Conservation (phyloP, 2,888 invertebrate species). For the Phortica magna region DNA sequence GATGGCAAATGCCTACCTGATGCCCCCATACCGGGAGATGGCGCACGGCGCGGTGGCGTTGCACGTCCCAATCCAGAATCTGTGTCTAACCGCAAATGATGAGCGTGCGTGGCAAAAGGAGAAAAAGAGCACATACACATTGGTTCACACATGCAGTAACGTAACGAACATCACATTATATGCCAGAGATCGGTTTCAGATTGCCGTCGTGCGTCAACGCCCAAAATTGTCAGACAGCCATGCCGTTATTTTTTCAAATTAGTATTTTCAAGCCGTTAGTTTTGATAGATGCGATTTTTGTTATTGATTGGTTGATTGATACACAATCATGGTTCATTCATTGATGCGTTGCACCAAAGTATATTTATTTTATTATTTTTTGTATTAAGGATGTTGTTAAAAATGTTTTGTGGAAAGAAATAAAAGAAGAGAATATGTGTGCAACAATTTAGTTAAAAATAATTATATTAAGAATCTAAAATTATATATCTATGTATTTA, state of each 20-base stretch:
- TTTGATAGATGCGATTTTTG: conserved; percentile 11
- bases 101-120: conserved; percentile 41
- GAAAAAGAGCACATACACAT: conserved; percentile 22
- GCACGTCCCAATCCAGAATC: conserved; percentile 93
- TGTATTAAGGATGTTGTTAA: conserved; percentile 50
- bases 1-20: conserved; percentile 86
- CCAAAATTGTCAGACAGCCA: background rate
- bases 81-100: conserved; percentile 80
- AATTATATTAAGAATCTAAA: conserved; percentile 50
- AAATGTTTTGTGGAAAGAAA: conserved; percentile 57
- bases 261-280: conserved; percentile 13
- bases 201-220: conserved; percentile 11
- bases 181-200: conserved; percentile 2
- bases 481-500: conserved; percentile 34
- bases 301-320: background rate
- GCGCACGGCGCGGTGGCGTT: conserved; percentile 91
- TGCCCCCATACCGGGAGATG: conserved; percentile 88
- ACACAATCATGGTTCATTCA: background rate
- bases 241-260: conserved; percentile 8
- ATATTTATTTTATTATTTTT: conserved; percentile 47
- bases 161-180: background rate
- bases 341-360: background rate
- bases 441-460: conserved; percentile 67
- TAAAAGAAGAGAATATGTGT: conserved; percentile 68
- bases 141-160: conserved; percentile 30